Evolutionary conservation across 2,113 vertebrate genomes (phyloP).

Genomic region (Chelonoidis abingdonii): DNA sequence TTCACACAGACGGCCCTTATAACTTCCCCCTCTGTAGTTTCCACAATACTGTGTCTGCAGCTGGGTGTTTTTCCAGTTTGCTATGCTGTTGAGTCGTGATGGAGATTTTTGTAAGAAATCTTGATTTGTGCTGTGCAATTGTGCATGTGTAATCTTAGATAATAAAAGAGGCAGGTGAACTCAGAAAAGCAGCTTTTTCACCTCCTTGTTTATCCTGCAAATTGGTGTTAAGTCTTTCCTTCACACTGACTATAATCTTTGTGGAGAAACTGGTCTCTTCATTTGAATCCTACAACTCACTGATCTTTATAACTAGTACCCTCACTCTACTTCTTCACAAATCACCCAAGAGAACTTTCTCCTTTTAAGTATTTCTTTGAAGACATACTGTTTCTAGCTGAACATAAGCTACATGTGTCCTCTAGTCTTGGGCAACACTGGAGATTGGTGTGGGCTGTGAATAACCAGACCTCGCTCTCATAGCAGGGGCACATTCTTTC

Average conservation of each 20-base stretch:
- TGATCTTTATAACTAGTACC: background rate
- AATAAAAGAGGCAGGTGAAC: no score
- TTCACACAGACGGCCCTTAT: no score
- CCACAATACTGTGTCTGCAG: no score
- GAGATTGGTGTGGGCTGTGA: background rate
- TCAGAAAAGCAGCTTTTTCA: no score
- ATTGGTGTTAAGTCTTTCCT: no score
- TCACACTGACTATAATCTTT: background rate
- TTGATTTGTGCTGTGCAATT: no score
- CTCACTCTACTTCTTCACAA: background rate
- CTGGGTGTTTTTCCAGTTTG: no score
- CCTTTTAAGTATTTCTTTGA: background rate
- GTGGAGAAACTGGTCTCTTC: background rate
- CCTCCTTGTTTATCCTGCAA: no score
- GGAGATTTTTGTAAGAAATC: no score
- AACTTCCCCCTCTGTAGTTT: no score
- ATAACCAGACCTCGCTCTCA: background rate
- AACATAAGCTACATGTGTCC: background rate
- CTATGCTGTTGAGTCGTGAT: no score
- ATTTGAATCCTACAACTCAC: background rate
- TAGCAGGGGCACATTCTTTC: background rate
- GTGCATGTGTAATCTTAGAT: no score
- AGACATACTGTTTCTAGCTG: background rate
- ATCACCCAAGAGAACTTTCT: background rate
- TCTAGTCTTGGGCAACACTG: background rate